Percentiles rank a stretch among this genome's conserved stretches.
Conservation (phyloP, 2,888 invertebrate species). For the Lasioglossum villosulum region DNA sequence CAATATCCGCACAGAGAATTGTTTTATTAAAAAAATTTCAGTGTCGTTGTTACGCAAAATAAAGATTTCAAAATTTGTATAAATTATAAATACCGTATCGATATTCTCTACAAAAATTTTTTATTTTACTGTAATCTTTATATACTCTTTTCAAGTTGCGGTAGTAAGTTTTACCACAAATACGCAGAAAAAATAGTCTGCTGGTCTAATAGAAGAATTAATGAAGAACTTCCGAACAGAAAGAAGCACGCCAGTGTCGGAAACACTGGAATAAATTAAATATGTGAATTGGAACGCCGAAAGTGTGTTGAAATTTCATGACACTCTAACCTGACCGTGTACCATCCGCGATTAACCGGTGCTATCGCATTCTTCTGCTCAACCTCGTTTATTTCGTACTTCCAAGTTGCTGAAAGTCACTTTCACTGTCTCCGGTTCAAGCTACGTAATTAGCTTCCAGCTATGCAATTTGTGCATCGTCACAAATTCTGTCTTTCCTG, state of each 20-base stretch:
- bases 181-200: no score
- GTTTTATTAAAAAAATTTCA: no score
- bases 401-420: conserved; percentile 12
- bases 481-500: conserved; percentile 1
- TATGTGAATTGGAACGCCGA: neutral
- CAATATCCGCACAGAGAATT: neutral
- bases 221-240: neutral
- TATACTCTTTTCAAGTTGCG: no score
- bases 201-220: neutral
- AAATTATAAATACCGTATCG: no score
- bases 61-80: no score
- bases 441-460: neutral
- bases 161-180: no score
- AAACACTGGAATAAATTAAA: neutral
- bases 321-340: neutral
- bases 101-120: no score
- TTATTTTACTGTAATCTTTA: no score
- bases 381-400: conserved; percentile 19
- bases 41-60: no score
- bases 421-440: conserved; percentile 32
- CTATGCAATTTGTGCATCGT: neutral
- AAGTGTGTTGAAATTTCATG: conserved; percentile 15
- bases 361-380: neutral
- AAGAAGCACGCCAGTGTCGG: neutral
- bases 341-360: neutral